phyloP scores from a whole-genome alignment of 2,888 invertebrate genomes.

The Heliconius charithonia region DNA sequence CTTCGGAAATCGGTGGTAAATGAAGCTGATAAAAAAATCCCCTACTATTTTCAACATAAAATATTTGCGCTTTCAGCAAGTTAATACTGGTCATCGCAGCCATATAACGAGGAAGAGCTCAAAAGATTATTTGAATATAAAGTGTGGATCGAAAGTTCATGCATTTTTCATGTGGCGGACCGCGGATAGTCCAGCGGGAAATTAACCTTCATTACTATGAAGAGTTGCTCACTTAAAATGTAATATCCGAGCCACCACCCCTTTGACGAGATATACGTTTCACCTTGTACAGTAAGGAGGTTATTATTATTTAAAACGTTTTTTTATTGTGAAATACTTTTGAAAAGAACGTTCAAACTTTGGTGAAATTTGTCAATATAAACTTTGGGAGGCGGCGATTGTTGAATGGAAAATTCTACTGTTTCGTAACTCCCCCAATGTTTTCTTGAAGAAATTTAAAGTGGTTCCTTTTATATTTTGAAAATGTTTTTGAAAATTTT shows the following conservation, averaged over 20 bases:
- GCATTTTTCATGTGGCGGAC: conserved; percentile 50
- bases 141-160: conserved; percentile 41
- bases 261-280: no score
- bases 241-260: conserved; percentile 43
- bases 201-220: conserved; percentile 53
- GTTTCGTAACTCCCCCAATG: conserved; percentile 3
- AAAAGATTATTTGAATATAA: conserved; percentile 26
- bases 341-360: neutral
- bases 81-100: neutral
- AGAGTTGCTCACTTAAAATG: conserved; percentile 49
- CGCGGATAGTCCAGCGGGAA: conserved; percentile 52
- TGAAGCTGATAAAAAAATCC: neutral
- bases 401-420: conserved; percentile 11
- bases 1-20: no score
- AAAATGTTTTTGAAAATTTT: neutral
- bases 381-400: neutral
- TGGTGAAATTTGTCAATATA: conserved; percentile 2
- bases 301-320: conserved; percentile 22
- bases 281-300: neutral
- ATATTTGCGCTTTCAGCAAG: neutral
- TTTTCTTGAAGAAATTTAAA: neutral
- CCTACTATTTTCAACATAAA: neutral
- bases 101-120: conserved; percentile 4
- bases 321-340: conserved; percentile 11
- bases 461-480: no score